These are phyloP conservation scores for Phylloscopus collybita DNA, from an alignment of 2,797 vertebrate species.

Conservation along the genomic window DNA sequence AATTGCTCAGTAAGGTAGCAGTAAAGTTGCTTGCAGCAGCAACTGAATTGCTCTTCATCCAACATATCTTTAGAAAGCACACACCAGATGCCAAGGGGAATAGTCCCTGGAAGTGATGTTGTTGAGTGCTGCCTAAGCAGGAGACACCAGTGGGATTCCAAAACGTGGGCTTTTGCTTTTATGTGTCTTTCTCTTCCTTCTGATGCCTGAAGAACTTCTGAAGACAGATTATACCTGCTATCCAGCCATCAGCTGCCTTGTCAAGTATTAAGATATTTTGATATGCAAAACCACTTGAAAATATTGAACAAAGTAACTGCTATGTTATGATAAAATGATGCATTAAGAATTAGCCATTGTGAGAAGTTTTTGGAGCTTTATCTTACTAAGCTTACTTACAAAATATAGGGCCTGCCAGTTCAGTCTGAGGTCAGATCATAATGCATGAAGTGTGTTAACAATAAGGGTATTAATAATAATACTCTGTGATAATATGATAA, in stretches of 20 bases:
- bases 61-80: not conserved
- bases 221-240: not conserved
- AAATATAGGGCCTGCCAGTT: not conserved
- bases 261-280: not conserved
- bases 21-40: not conserved
- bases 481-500: not conserved
- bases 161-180: not conserved
- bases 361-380: not conserved
- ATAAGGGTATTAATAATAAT: slow-evolving; percentile 3
- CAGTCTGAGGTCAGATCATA: not conserved
- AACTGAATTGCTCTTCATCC: not conserved
- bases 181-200: not conserved
- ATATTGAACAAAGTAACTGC: not conserved
- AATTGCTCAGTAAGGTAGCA: not conserved
- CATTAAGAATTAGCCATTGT: not conserved
- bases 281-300: not conserved
- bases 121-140: not conserved
- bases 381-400: too few species aligned
- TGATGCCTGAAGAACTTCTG: not conserved
- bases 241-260: not conserved
- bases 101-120: not conserved
- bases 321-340: not conserved
- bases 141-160: not conserved
- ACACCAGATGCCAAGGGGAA: not conserved
- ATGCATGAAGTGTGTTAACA: not conserved